Conservation (phyloP, 2,797 vertebrate species). For the Pristis pectinata region DNA sequence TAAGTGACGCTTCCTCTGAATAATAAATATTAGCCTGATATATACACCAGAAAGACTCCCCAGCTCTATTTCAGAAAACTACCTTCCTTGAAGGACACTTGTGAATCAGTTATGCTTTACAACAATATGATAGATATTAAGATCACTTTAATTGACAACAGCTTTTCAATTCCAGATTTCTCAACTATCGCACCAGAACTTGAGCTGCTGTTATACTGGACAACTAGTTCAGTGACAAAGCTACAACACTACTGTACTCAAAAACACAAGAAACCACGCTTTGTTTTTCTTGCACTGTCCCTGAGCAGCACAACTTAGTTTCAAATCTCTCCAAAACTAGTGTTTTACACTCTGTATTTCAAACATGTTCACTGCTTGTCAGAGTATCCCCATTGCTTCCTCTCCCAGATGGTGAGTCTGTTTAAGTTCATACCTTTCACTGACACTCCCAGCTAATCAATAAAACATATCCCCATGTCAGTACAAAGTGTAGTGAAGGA, state of each 20-base stretch:
- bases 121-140: not conserved
- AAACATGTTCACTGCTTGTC: not conserved
- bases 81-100: not conserved
- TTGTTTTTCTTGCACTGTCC: not conserved
- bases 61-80: not conserved
- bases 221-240: not conserved
- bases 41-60: not conserved
- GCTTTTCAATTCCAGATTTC: not conserved
- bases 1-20: not conserved
- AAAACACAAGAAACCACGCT: not conserved
- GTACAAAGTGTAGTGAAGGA: not conserved
- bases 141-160: not conserved
- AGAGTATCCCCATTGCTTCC: not conserved
- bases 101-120: not conserved
- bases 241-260: not conserved
- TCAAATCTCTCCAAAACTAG: not conserved
- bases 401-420: not conserved
- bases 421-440: not conserved
- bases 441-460: no score
- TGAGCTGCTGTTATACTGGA: not conserved
- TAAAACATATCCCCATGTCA: not conserved
- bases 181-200: not conserved
- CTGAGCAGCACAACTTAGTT: not conserved
- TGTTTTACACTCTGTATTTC: not conserved
- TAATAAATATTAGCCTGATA: not conserved